Base-by-base conservation (phyloP, 1,140 invertebrate species). In the Drosophila nebulosa region DNA sequence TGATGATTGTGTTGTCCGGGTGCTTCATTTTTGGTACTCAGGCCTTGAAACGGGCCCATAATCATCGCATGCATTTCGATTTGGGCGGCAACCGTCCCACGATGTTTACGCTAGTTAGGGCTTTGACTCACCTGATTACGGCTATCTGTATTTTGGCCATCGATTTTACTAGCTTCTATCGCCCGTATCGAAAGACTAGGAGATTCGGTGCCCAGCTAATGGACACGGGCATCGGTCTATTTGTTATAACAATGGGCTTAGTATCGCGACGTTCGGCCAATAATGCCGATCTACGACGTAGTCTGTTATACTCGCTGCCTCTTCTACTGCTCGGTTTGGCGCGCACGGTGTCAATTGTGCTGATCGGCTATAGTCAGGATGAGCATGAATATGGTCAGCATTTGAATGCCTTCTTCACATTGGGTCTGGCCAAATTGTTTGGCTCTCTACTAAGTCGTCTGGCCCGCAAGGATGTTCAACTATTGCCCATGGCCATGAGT, bases 381-480 rank as follows among this genome's bases (percentile, higher is more conserved):
- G 93, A 97, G 0, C 94, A 95, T 12, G 98, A 99, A 89, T 99
- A 99, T 93, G 98, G 98, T 0, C 93, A 96, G 6, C 97, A 99
- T 92, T 98, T 98, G 97, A 99, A 99, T 91, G 99, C 99, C 90
- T 99, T 99, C 83, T 95, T 98, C 64, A 99, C 97, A 2, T 91
- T 99, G 27, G 97, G 96, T n/a, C 92, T 95, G 52, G 95, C 97
- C 14, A 98, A 97, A 93, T 83, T 98, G 1, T 83, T 96, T 14
- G 94, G 94, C 14, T 94, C 93, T 9, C 18, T 71, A 4, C 4
- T 83, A 1, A 71, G 68, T 12, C 18, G 55, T 5, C 0, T 86
- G 26, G 71, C 70, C 0, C 36, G 58, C 16, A 74, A 24, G 6
- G 71, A 86, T 21, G 3, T 56, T 2, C 64, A 78, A n/a, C 24